Conservation (phyloP, 2,888 invertebrate genomes). For the Callosobruchus maculatus region DNA sequence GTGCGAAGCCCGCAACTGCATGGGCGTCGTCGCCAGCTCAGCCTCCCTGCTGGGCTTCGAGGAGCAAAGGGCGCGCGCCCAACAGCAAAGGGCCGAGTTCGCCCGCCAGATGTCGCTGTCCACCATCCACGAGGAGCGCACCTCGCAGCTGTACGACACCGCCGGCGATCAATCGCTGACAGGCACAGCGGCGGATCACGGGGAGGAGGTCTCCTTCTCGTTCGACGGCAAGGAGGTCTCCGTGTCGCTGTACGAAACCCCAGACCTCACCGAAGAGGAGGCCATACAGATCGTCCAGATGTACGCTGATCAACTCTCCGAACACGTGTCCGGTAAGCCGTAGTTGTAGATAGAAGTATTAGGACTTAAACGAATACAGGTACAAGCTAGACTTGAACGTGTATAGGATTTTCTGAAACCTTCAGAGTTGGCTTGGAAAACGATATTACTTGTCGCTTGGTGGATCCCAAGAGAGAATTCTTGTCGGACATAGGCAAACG, state of each 20-base stretch:
- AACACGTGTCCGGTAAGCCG: conserved; percentile 66
- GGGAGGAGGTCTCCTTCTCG: conserved; percentile 84
- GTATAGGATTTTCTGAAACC: too few species aligned
- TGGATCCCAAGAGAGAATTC: too few species aligned
- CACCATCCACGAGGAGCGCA: conserved; percentile 87
- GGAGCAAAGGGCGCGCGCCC: conserved; percentile 60
- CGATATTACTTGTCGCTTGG: too few species aligned
- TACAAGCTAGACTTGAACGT: too few species aligned
- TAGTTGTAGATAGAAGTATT: not conserved
- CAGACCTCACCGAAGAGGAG: conserved; percentile 88
- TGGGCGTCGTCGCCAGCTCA: conserved; percentile 86
- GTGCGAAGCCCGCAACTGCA: conserved; percentile 86
- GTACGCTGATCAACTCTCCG: conserved; percentile 90
- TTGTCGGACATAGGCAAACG: too few species aligned
- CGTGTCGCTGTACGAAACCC: conserved; percentile 87
- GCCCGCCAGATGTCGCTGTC: conserved; percentile 80
- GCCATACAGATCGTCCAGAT: conserved; percentile 89
- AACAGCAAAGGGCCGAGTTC: conserved; percentile 54
- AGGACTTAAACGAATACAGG: too few species aligned
- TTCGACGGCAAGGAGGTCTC: conserved; percentile 91
- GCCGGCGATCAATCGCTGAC: conserved; percentile 60
- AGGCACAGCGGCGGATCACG: conserved; percentile 74
- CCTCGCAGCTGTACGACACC: conserved; percentile 83
- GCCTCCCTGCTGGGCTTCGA: conserved; percentile 85
- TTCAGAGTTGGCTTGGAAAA: too few species aligned